These are phyloP conservation scores for Bombus fervidus DNA, from an alignment of 1,140 invertebrate species.

Conservation along the genomic window DNA sequence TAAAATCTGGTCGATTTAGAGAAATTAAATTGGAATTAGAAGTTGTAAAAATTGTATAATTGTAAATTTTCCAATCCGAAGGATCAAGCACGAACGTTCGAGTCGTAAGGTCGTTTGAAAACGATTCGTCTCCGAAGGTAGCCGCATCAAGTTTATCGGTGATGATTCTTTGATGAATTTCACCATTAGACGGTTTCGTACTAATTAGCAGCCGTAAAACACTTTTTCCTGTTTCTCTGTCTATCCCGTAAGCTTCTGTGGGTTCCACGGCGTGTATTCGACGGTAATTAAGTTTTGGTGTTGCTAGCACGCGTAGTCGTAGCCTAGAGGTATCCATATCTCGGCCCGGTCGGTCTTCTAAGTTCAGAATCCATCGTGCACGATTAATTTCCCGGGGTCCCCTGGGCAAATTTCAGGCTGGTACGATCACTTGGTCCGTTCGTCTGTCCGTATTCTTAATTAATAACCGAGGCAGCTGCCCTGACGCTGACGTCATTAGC, in stretches of 20 bases:
- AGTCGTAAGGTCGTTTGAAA: neutral
- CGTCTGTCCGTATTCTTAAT: conserved; percentile 77
- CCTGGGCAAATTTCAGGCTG: conserved; percentile 73
- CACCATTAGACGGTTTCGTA: conserved; percentile 66
- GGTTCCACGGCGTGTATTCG: conserved; percentile 22
- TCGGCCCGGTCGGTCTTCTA: conserved; percentile 55
- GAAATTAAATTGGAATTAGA: neutral
- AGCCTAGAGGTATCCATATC: conserved; percentile 76
- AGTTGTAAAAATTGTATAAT: neutral
- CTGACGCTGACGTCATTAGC: conserved; percentile 76
- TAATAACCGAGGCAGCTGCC: conserved; percentile 79
- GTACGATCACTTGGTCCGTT: conserved; percentile 56
- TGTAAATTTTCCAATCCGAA: neutral
- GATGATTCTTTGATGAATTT: conserved; percentile 75
- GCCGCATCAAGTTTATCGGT: conserved; percentile 23
- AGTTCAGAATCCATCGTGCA: conserved; percentile 72
- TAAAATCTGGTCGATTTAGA: neutral
- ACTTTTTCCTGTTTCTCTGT: conserved; percentile 10
- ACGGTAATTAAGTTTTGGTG: conserved; percentile 71
- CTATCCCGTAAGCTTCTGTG: conserved; percentile 5
- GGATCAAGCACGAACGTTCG: no score
- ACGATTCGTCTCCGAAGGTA: neutral
- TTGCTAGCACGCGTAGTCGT: conserved; percentile 62
- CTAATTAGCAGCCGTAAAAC: conserved; percentile 63
- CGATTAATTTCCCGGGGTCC: conserved; percentile 76